Conservation (phyloP, 2,888 invertebrate species). For the Cephus spinipes region DNA sequence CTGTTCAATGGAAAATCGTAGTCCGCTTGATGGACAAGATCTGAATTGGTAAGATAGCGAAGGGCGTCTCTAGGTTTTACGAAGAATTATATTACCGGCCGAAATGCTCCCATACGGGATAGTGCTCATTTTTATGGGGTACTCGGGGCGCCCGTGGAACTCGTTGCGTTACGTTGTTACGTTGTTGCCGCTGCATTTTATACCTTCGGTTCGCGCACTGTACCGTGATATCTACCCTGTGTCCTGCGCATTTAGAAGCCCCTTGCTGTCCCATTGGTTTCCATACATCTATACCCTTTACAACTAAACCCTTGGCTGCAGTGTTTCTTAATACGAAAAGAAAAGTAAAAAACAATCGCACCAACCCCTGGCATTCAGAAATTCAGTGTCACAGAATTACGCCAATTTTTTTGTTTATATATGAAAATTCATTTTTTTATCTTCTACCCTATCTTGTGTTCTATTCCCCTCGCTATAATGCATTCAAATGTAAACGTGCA, state of each 20-base stretch:
- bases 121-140: constrained; percentile 24
- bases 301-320: background rate
- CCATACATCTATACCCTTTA: background rate
- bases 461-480: background rate
- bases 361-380: background rate
- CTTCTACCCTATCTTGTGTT: background rate
- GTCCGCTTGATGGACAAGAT: background rate
- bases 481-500: background rate
- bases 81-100: constrained; percentile 2
- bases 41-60: background rate
- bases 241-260: background rate
- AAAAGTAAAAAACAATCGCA: background rate
- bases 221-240: background rate
- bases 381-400: background rate
- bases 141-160: constrained; percentile 9
- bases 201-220: constrained; percentile 9
- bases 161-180: constrained; percentile 16
- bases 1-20: background rate
- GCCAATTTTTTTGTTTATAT: background rate
- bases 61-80: background rate
- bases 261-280: background rate
- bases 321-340: background rate
- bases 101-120: constrained; percentile 2
- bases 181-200: constrained; percentile 24
- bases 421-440: background rate